phyloP scores from a whole-genome alignment of 2,888 invertebrate genomes.

The Nephrotoma appendiculata region DNA sequence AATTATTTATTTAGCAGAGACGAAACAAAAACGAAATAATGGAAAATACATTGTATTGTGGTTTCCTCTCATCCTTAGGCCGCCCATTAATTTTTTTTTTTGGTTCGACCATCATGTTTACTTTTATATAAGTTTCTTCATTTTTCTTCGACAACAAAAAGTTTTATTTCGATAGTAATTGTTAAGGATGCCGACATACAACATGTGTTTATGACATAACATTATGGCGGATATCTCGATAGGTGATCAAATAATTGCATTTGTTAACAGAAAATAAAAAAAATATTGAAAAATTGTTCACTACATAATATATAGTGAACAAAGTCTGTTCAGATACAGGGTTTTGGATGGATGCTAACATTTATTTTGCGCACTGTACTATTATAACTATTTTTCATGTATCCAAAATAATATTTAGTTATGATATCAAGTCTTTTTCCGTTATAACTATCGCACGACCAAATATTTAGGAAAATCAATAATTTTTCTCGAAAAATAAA shows the following conservation, averaged over 20 bases:
- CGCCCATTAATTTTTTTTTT: background rate
- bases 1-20: background rate
- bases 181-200: background rate
- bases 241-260: background rate
- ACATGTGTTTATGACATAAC: background rate
- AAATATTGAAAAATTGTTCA: background rate
- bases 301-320: background rate
- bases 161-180: background rate
- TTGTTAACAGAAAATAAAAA: background rate
- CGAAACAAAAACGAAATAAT: background rate
- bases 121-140: background rate
- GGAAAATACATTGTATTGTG: background rate
- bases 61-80: background rate
- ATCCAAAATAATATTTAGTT: no score
- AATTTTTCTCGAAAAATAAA: no score
- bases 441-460: no score
- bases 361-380: no score
- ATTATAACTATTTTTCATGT: no score
- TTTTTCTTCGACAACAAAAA: background rate
- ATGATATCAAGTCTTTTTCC: no score
- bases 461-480: no score
- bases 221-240: background rate
- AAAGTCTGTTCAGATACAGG: no score
- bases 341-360: no score
- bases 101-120: background rate